Percentiles rank a stretch among this genome's conserved stretches.
Conservation (phyloP, 2,797 vertebrate species). For the Selene dorsalis region DNA sequence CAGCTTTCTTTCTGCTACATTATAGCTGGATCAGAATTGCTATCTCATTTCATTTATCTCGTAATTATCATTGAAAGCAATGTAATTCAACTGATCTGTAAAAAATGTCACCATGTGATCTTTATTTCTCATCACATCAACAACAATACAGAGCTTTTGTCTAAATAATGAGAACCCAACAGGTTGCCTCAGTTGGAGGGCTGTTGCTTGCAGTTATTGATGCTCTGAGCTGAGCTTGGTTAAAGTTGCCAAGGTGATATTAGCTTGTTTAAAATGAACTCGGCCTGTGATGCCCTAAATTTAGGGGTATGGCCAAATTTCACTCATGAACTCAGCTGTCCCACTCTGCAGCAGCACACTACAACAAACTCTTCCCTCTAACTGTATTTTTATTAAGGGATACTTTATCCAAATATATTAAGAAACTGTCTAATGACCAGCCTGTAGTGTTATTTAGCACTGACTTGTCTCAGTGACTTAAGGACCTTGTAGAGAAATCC, state of each 20-base stretch:
- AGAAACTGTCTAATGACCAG: slow-evolving; percentile 5
- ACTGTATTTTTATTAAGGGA: neutral
- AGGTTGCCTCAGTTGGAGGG: neutral
- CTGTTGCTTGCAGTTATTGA: neutral
- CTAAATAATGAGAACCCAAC: neutral
- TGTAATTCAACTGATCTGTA: neutral
- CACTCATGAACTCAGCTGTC: neutral
- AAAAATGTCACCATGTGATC: neutral
- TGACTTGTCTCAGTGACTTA: slow-evolving; percentile 13
- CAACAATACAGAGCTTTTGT: neutral
- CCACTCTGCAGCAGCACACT: neutral
- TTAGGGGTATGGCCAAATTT: neutral
- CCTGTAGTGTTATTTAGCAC: slow-evolving; percentile 32
- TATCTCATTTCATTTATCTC: neutral
- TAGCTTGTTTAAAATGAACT: neutral
- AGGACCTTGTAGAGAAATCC: slow-evolving; percentile 16
- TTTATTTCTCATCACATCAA: neutral
- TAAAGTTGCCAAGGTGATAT: neutral
- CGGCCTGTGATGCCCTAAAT: neutral
- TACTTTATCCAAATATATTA: slow-evolving; percentile 6
- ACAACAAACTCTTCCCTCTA: neutral
- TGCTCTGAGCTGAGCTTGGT: neutral
- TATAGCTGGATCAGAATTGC: neutral
- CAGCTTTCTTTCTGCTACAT: slow-evolving; percentile 13
- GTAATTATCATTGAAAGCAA: neutral